Conservation (phyloP, 2,888 invertebrate species). For the Elysia crispata region DNA sequence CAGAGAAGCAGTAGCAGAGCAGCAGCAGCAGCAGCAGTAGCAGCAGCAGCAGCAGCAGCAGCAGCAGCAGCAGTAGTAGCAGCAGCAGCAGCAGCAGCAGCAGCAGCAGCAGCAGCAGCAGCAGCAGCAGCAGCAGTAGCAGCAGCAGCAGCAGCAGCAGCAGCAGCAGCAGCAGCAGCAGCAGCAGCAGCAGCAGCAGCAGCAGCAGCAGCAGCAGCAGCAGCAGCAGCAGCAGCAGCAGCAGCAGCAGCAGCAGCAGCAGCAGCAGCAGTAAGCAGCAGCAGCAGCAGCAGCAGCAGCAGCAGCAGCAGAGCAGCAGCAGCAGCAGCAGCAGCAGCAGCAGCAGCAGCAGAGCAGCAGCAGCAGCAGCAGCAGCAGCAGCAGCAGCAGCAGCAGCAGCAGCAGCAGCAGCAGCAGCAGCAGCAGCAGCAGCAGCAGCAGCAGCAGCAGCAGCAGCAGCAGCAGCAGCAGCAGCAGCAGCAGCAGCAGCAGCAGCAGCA, state of each 20-base stretch:
- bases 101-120: constrained; percentile 2
- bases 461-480: not conserved
- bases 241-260: constrained; percentile 1
- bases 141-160: not conserved
- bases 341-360: too few species aligned
- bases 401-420: not conserved
- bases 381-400: not conserved
- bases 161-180: not conserved
- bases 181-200: not conserved
- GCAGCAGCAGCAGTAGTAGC: not conserved
- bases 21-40: not conserved
- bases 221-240: not conserved
- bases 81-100: not conserved
- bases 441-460: not conserved
- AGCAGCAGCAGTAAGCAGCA: too few species aligned
- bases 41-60: not conserved
- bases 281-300: not conserved
- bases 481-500: not conserved
- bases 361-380: not conserved
- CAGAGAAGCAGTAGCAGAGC: too few species aligned
- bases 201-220: not conserved
- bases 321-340: too few species aligned
- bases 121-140: not conserved
- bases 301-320: too few species aligned
- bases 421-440: not conserved